Base-by-base conservation (phyloP, 92 coral and sea anemone genomes). In the Metridium senile region DNA sequence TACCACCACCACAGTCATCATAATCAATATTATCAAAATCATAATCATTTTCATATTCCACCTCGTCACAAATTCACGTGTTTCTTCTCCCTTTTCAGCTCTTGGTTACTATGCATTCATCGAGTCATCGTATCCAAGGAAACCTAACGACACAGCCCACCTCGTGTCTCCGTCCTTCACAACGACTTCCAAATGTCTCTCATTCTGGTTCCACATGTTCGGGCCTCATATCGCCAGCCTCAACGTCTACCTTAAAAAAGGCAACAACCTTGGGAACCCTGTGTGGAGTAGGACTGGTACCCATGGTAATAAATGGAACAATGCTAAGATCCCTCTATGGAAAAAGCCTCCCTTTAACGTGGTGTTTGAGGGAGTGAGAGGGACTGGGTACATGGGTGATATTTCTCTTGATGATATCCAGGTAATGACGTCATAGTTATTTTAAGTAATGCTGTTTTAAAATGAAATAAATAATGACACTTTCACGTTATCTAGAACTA, bases 201-300 rank as follows among this genome's bases (percentile, higher is more conserved):
- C 93, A n/a, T 95, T 95, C 76, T 95, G 90, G 91, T 92, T 77
- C 77, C 99, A 95, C 81, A 95, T 95, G 99, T 95, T 86, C 57
- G 99, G 99, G 11, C 93, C 97, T 0, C 99, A 95, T 73, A 90
- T 95, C 20, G 97, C 89, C 18, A 66, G 71, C 29, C 72, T 95
- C 27, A 86, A 95, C 59, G 85, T 95, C 33, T 92, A 95, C 82
- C 83, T 86, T 33, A 88, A 88, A 58, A 83, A 72, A 57, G 89
- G 90, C 32, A 84, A 78, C 45, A 81, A 69, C 31, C 87, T 92
- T 59, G 85, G 74, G 32, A 80, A 79, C 45, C 89, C 99, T 8
- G 83, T 95, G 39, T 95, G 99, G 99, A 88, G 87, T 25, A 88
- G 74, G 46, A 81, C 85, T 57, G 97, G 99, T 57, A 87, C 99